phyloP scores from a whole-genome alignment of 2,797 vertebrate species.

The Sandelia bainsii region DNA sequence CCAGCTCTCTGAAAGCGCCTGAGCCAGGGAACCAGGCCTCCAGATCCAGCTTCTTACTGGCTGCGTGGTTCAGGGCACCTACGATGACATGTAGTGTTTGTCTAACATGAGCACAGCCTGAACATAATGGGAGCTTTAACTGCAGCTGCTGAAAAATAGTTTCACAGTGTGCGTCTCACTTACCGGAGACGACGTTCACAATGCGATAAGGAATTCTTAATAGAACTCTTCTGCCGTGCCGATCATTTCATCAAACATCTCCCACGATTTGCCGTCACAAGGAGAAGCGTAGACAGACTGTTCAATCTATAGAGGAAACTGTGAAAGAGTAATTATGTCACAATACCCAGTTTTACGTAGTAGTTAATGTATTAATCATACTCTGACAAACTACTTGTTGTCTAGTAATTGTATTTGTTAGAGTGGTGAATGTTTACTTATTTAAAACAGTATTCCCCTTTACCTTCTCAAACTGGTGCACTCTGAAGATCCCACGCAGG shows the following conservation, averaged over 20 bases:
- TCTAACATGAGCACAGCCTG: no score
- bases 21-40: conserved; percentile 98
- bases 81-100: no score
- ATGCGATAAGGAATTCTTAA: conserved; percentile 96
- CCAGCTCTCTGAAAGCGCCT: conserved; percentile 92
- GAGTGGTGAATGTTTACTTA: no score
- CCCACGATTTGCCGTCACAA: conserved; percentile 95
- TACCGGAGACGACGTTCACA: conserved; percentile 98
- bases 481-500: conserved; percentile 96
- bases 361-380: no score
- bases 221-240: conserved; percentile 94
- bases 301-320: conserved; percentile 96
- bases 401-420: background rate
- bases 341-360: no score
- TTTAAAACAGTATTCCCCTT: no score
- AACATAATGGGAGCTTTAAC: background rate
- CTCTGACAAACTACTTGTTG: background rate
- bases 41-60: conserved; percentile 97
- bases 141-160: no score
- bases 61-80: conserved; percentile 96
- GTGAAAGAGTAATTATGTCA: no score
- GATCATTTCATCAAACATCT: conserved; percentile 99
- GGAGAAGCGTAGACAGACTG: conserved; percentile 96
- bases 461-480: conserved; percentile 99
- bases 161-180: background rate